Conservation (phyloP, 2,888 invertebrate genomes). For the Pycnomerus fuliginosus region DNA sequence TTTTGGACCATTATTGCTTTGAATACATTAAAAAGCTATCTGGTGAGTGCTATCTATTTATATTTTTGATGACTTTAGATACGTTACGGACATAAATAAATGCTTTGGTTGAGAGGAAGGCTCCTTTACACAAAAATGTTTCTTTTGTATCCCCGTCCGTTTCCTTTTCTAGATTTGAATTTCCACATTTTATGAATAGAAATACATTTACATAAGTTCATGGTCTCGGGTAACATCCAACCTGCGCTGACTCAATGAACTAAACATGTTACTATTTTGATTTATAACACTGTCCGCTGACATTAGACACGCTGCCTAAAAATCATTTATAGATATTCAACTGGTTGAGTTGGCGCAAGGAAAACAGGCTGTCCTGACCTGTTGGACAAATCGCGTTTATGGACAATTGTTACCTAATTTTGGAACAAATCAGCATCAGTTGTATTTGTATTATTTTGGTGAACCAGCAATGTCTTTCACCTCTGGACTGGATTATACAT, state of each 20-base stretch:
- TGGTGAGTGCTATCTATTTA: too few species aligned
- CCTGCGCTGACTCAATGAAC: constrained; percentile 20
- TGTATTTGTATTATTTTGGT: constrained; percentile 14
- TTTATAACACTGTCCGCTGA: constrained; percentile 11
- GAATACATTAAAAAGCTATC: too few species aligned
- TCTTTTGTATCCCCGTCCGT: constrained; percentile 36
- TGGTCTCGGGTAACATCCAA: constrained; percentile 27
- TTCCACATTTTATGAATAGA: constrained; percentile 39
- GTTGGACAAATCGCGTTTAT: not conserved
- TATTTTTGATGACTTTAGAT: too few species aligned
- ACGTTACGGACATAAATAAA: too few species aligned
- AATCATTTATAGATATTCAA: not conserved
- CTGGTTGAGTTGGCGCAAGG: not conserved
- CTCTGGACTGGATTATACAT: constrained; percentile 39
- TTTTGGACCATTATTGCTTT: too few species aligned
- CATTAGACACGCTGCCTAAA: constrained; percentile 17
- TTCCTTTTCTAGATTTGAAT: constrained; percentile 40
- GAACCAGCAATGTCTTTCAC: constrained; percentile 38
- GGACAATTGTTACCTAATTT: constrained; percentile 2
- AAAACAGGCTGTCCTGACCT: not conserved
- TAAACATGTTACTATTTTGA: constrained; percentile 14
- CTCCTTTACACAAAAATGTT: constrained; percentile 9
- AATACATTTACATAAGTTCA: constrained; percentile 41
- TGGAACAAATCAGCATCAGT: constrained; percentile 14
- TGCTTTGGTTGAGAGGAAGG: too few species aligned